Evolutionary conservation across 2,113 vertebrate species (phyloP), one percentile per base, ranked within the genome.

Genomic region (Ciconia stormi): DNA sequence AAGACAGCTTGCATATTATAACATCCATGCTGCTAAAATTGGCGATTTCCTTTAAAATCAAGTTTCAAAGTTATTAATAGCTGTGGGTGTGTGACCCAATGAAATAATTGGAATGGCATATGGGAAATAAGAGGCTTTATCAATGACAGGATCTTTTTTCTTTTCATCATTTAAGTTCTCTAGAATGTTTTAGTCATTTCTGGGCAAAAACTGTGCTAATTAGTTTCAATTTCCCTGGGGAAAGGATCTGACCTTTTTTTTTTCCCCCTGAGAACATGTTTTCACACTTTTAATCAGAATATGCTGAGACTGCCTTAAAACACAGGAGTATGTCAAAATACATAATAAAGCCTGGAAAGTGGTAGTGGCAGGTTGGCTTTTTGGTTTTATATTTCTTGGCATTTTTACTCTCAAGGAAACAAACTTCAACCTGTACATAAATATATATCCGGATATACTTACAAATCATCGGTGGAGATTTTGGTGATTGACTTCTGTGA

Each of bases 281-380:
- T 96, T 94, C 81, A 82, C 50, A 77, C 67, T 89, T 95, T 56
- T 81, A 83, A 90, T 86, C 50, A 80, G 87, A 93, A 76, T 85
- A 90, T 50, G 34, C 69, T 87, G 91, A 84, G 70, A 55, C 30
- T 72, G 50, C n/a, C 71, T 95, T 6, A 36, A 82, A 84, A 79
- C 40, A 66, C 22, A 53, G 58, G 5, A 62, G 21, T 58, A n/a
- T 63, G 47, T 82, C 59, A 91, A 82, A 89, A 79, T 40, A 34
- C 9, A 15, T 65, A 77, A 78, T 50, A 65, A 85, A 86, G 3
- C 12, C 9, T 7, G 1, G 55, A 59, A 87, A 80, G 15, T 47
- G n/a, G n/a, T 22, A 70, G 44, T n/a, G 3, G 6, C 23, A 65
- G 34, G 44, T 38, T 86, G 46, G 25, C 4, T 52, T 85, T 70